A percentile compares a stretch with the other conserved stretches of the same genome.
Conservation (phyloP, 2,797 vertebrate species). For the Ctenosaura bakeri region DNA sequence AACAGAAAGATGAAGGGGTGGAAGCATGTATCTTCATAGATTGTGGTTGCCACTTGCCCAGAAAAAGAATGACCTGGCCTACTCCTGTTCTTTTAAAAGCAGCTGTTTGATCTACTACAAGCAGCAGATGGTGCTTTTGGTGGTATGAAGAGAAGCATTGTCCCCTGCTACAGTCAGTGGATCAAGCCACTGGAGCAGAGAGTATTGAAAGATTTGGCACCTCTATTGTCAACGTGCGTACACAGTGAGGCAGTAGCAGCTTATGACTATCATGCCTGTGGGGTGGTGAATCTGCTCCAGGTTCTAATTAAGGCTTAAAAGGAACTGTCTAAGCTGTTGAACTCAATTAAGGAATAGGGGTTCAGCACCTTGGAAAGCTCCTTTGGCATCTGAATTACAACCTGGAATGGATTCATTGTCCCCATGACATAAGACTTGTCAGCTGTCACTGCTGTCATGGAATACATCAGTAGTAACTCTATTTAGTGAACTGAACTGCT, state of each 20-base stretch:
- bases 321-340: no score
- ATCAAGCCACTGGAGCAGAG: neutral
- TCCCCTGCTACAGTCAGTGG: neutral
- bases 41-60: neutral
- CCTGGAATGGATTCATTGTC: no score
- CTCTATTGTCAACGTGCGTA: neutral
- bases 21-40: conserved; percentile 26
- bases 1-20: conserved; percentile 31
- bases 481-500: neutral
- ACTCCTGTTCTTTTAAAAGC: neutral
- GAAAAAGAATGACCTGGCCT: neutral
- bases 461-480: no score
- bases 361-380: no score
- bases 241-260: neutral
- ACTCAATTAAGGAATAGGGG: no score
- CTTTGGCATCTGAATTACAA: no score
- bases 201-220: no score
- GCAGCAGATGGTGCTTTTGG: neutral
- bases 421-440: no score
- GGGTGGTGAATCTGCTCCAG: no score
- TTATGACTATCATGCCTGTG: no score
- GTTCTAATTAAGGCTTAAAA: no score
- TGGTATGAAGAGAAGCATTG: neutral
- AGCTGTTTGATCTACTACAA: neutral
- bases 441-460: no score